phyloP scores from a whole-genome alignment of 2,888 invertebrate genomes.

The Melipona beecheii region DNA sequence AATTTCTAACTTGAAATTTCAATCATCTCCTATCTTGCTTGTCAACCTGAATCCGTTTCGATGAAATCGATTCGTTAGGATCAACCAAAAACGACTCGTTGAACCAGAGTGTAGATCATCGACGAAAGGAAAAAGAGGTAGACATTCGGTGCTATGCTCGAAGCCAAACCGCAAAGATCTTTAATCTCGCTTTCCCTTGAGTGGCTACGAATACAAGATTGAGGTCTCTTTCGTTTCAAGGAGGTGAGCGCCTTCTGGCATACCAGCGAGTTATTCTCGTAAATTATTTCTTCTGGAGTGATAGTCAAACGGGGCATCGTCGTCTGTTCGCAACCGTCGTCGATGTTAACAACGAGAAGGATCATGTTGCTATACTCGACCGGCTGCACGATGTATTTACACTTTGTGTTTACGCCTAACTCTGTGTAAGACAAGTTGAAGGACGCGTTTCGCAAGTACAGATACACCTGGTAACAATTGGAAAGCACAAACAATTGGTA shows the following conservation, averaged over 20 bases:
- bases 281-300: conserved; percentile 83
- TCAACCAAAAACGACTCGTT: conserved; percentile 13
- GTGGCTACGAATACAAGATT: conserved; percentile 91
- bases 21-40: not conserved
- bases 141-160: conserved; percentile 63
- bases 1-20: not conserved
- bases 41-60: not conserved
- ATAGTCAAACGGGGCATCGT: conserved; percentile 84
- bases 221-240: conserved; percentile 88
- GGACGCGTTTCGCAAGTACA: conserved; percentile 83
- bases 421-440: conserved; percentile 74
- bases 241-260: conserved; percentile 87
- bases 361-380: conserved; percentile 92
- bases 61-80: conserved; percentile 21
- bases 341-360: conserved; percentile 89
- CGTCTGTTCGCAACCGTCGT: conserved; percentile 85
- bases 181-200: conserved; percentile 88
- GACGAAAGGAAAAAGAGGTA: conserved; percentile 60
- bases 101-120: conserved; percentile 26
- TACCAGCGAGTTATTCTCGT: conserved; percentile 86
- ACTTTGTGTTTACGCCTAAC: conserved; percentile 64
- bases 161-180: conserved; percentile 80
- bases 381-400: conserved; percentile 88
- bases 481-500: not conserved
- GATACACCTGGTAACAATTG: conserved; percentile 75